Evolutionary conservation across 1,140 invertebrate species (phyloP).

Genomic region (Apocrypta bakeri): DNA sequence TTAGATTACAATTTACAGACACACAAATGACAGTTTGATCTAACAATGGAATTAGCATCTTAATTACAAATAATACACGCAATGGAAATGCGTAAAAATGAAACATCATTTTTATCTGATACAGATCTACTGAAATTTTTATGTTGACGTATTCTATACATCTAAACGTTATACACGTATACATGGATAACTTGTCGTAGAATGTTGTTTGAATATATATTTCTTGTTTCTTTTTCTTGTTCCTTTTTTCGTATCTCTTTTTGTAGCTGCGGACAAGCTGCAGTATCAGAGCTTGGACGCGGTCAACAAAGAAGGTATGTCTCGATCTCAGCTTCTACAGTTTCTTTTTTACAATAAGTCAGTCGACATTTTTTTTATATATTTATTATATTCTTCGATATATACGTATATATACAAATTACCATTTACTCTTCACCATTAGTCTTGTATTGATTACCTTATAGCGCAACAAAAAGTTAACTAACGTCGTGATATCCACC

Average conservation of each 20-base stretch:
- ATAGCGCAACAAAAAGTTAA: constrained; percentile 13
- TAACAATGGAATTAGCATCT: not conserved
- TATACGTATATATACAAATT: not conserved
- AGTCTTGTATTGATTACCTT: constrained; percentile 22
- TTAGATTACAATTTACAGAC: not conserved
- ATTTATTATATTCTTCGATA: constrained; percentile 5
- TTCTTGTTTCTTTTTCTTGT: constrained; percentile 26
- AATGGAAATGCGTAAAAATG: not conserved
- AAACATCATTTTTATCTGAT: not conserved
- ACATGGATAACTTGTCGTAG: constrained; percentile 10
- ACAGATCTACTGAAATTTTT: not conserved
- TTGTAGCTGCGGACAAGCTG: constrained; percentile 77
- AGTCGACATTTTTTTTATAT: constrained; percentile 4
- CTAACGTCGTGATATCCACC: not conserved
- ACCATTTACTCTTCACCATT: constrained; percentile 11
- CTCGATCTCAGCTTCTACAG: constrained; percentile 40
- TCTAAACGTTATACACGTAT: not conserved
- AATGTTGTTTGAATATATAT: constrained; percentile 27
- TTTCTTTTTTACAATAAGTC: constrained; percentile 24
- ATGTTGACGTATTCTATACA: not conserved
- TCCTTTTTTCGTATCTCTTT: constrained; percentile 69
- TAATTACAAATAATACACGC: not conserved
- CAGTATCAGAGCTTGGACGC: constrained; percentile 80
- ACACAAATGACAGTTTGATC: not conserved
- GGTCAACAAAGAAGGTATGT: constrained; percentile 79